Percentiles rank a stretch among this genome's conserved stretches.
These are phyloP conservation scores for Gastracanthus pulcherrimus DNA, from an alignment of 2,888 invertebrate species.

Conservation along the genomic window DNA sequence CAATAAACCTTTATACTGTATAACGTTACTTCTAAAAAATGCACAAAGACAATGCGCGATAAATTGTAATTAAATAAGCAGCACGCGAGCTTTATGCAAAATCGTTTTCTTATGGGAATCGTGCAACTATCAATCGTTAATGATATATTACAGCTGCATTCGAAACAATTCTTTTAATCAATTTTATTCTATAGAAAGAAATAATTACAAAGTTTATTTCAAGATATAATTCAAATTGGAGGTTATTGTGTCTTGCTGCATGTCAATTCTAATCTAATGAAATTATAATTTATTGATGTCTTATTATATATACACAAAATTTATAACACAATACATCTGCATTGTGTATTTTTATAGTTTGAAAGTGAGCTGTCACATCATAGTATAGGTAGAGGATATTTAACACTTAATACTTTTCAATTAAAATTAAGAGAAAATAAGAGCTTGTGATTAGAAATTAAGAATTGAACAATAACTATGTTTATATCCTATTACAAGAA, in stretches of 20 bases:
- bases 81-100: background rate
- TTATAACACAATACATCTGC: background rate
- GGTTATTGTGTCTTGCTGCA: background rate
- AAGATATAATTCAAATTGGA: background rate
- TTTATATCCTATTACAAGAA: too few species aligned
- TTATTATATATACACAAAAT: too few species aligned
- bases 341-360: background rate
- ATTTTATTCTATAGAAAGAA: background rate
- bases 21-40: background rate
- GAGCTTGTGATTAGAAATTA: too few species aligned
- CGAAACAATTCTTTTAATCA: constrained; percentile 2
- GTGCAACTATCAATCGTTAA: background rate
- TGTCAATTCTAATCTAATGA: background rate
- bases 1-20: background rate
- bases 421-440: too few species aligned
- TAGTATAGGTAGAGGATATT: background rate
- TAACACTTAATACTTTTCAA: background rate
- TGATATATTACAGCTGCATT: background rate
- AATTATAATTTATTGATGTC: background rate
- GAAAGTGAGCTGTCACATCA: background rate
- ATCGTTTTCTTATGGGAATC: background rate
- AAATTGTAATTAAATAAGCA: constrained; percentile 4
- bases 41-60: background rate
- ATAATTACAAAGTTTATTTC: background rate
- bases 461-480: too few species aligned